Conservation (phyloP, 2,888 invertebrate species). For the Eurytoma adleriae region DNA sequence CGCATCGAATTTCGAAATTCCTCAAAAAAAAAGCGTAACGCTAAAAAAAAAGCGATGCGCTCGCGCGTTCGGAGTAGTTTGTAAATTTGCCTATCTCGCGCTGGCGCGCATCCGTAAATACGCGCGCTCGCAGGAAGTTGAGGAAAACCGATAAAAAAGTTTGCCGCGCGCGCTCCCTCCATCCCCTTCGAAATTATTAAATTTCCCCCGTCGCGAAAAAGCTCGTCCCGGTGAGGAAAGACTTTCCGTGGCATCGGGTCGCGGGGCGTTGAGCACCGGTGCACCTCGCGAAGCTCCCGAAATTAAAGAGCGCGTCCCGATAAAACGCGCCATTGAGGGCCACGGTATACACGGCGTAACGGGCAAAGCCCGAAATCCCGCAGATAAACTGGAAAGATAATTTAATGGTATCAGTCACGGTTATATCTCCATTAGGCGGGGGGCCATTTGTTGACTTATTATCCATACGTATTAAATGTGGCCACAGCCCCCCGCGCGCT, state of each 20-base stretch:
- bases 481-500: slow-evolving; percentile 36
- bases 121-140: not conserved
- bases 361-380: slow-evolving; percentile 40
- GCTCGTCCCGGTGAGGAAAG: not conserved
- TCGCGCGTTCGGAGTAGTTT: slow-evolving; percentile 49
- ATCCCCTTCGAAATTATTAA: slow-evolving; percentile 52
- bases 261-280: not conserved
- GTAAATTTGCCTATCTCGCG: slow-evolving; percentile 49
- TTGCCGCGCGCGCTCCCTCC: not conserved
- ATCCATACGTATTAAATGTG: slow-evolving; percentile 53
- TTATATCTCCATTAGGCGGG: slow-evolving; percentile 53
- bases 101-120: not conserved
- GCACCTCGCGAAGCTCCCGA: not conserved
- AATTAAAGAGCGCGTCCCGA: not conserved
- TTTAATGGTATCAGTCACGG: slow-evolving; percentile 53
- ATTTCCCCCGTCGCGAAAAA: slow-evolving; percentile 20
- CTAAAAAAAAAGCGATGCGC: slow-evolving; percentile 44
- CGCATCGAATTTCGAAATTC: slow-evolving; percentile 44
- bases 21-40: not conserved
- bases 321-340: not conserved
- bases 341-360: not conserved
- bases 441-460: slow-evolving; percentile 51
- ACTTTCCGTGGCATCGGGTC: not conserved
- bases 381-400: slow-evolving; percentile 48
- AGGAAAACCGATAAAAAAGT: slow-evolving; percentile 56